Base-by-base conservation (phyloP, 1,140 invertebrate species). In the Brachionus manjavacas region DNA sequence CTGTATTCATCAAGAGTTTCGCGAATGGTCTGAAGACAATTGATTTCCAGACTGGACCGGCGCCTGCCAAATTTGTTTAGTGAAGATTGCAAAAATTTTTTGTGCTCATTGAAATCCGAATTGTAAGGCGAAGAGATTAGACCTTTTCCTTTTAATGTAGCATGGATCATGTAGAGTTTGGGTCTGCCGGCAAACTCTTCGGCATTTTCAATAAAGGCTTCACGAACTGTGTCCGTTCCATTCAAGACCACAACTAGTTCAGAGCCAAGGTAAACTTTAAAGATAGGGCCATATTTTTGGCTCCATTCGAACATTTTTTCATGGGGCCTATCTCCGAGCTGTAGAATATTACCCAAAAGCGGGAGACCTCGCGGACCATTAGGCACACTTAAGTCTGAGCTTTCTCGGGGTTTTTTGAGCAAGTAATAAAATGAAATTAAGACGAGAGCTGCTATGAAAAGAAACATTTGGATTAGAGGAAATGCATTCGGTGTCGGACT, bases 231-330 rank as follows among this genome's bases (percentile, higher is more conserved):
- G 1, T 85, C 79, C 46, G 86, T 87, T 68, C 86, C 85, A 70
- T 86, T 87, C 9, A 88, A 84, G 4, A 88, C 87, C 8, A 88
- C 85, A 49, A 87, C 86, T 20, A 86, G 86, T 20, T 88, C 86
- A 4, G 85, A 85, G 25, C 84, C 88, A 8, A 87, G 39, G 66
- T 84, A 81, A 31, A 88, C 85, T 46, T 85, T 41, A 74, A 86
- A 88, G 8, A 88, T 84, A 2, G 86, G 84, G 0, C 88, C 88
- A 41, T 86, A 87, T 4, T 80, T 85, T 68, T 85, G 55, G 1
- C 86, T 76, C 85, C 86, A 87, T 4, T 87, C 85, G 14, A 86
- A 79, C 31, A 88, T 81, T 7, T 85, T 85, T 7, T 86, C 43
- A 66, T 88, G 87, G 16, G 86, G 86, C 12, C 85, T 68, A 84